Percentiles rank a stretch among this genome's conserved stretches.
Evolutionary conservation across 2,113 vertebrate genomes (phyloP).

Genomic region (Mesocricetus auratus): DNA sequence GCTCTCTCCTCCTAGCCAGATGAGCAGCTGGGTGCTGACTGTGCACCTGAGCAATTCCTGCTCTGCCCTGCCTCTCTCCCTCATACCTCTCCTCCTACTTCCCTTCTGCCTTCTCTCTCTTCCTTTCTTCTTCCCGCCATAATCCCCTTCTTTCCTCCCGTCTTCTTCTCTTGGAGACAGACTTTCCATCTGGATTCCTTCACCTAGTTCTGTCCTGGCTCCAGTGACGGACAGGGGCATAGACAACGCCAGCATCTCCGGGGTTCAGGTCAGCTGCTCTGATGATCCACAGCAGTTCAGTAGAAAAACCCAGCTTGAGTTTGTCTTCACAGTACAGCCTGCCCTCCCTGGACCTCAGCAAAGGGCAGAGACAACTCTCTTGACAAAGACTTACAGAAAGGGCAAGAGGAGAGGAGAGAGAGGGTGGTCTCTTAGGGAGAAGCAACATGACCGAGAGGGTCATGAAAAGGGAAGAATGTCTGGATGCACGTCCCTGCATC

Average conservation of each 20-base stretch:
- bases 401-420: background rate
- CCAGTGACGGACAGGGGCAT: rapidly evolving
- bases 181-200: background rate
- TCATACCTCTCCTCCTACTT: background rate
- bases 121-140: background rate
- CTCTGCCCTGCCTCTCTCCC: rapidly evolving
- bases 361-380: background rate
- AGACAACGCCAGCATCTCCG: rapidly evolving
- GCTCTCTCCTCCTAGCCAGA: background rate
- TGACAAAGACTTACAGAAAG: no score
- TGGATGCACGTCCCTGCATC: rapidly evolving
- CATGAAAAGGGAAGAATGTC: background rate
- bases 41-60: background rate
- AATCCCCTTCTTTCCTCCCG: background rate
- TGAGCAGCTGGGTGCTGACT: rapidly evolving
- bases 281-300: background rate
- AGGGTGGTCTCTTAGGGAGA: background rate
- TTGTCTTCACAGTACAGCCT: rapidly evolving
- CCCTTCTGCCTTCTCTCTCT: background rate
- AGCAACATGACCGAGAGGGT: no score
- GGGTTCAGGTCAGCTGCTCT: no score
- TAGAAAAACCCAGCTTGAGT: background rate
- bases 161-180: background rate
- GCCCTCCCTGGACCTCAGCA: background rate
- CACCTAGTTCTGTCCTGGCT: background rate